Evolutionary conservation across 53 echinoderm and acorn worm species (phyloP).

Genomic region (Glandiceps talaboti): DNA sequence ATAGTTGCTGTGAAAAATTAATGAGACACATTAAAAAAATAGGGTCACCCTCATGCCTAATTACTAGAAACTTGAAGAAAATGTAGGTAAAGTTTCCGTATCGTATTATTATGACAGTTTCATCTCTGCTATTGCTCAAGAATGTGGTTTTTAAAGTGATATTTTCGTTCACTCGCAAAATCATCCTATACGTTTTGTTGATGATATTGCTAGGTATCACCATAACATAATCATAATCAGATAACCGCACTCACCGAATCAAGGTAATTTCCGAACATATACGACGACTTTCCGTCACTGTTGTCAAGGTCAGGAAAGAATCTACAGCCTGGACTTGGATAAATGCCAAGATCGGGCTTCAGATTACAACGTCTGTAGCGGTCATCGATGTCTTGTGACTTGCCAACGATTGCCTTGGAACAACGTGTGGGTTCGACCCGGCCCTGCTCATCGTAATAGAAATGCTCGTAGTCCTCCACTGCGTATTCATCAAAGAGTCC

Average conservation of each 20-base stretch:
- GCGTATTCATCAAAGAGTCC: constrained; percentile 76
- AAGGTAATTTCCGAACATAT: not conserved
- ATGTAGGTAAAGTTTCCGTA: too few species aligned
- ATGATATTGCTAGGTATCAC: not conserved
- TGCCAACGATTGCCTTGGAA: constrained; percentile 28
- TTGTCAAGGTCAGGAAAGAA: not conserved
- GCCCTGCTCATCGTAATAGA: constrained; percentile 33
- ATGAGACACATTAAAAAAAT: too few species aligned
- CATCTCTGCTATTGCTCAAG: too few species aligned
- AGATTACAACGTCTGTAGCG: not conserved
- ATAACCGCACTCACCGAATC: not conserved
- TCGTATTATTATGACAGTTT: too few species aligned
- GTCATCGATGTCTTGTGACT: not conserved
- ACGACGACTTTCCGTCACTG: not conserved
- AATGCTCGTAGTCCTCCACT: constrained; percentile 15
- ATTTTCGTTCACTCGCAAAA: too few species aligned
- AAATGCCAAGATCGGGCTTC: not conserved
- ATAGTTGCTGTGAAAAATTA: too few species aligned
- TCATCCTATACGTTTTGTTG: too few species aligned
- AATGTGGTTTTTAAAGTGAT: too few species aligned
- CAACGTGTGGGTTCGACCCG: constrained; percentile 39
- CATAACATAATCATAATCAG: not conserved
- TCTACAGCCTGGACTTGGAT: not conserved
- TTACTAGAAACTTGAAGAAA: too few species aligned
- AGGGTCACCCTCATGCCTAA: too few species aligned